Conservation (phyloP, 2,113 vertebrate genomes). For the Lepus europaeus region DNA sequence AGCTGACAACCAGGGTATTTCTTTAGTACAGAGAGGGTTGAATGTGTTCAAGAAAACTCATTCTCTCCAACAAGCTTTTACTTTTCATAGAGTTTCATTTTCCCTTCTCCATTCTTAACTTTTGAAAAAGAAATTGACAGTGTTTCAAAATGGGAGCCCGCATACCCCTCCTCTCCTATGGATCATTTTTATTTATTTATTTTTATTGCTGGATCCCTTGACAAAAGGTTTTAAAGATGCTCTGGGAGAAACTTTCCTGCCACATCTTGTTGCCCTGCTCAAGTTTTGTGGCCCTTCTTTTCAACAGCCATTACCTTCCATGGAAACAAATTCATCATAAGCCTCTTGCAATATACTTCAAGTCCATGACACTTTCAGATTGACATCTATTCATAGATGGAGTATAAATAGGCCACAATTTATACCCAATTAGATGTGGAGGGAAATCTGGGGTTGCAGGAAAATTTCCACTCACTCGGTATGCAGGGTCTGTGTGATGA, state of each 20-base stretch:
- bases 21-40: not conserved
- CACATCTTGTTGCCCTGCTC: not conserved
- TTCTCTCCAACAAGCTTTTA: not conserved
- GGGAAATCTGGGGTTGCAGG: constrained; percentile 26
- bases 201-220: not conserved
- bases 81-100: not conserved
- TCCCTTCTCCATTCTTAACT: not conserved
- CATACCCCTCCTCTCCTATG: no score
- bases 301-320: constrained; percentile 56
- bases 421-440: constrained; percentile 55
- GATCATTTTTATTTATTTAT: not conserved
- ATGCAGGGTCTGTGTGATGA: constrained; percentile 31
- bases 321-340: constrained; percentile 59
- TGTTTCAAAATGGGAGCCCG: not conserved
- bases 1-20: not conserved
- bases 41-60: not conserved
- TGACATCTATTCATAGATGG: not conserved
- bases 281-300: constrained; percentile 6
- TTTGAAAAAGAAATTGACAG: constrained; percentile 37
- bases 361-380: not conserved
- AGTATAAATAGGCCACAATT: constrained; percentile 59
- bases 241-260: constrained; percentile 3
- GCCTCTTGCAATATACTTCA: not conserved
- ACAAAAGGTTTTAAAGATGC: not conserved
- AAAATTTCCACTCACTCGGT: constrained; percentile 68